A percentile compares a stretch with the other conserved stretches of the same genome.
These are phyloP conservation scores for Drosophila melanogaster DNA, from an alignment of 1,140 invertebrate genomes.

Conservation along the genomic window DNA sequence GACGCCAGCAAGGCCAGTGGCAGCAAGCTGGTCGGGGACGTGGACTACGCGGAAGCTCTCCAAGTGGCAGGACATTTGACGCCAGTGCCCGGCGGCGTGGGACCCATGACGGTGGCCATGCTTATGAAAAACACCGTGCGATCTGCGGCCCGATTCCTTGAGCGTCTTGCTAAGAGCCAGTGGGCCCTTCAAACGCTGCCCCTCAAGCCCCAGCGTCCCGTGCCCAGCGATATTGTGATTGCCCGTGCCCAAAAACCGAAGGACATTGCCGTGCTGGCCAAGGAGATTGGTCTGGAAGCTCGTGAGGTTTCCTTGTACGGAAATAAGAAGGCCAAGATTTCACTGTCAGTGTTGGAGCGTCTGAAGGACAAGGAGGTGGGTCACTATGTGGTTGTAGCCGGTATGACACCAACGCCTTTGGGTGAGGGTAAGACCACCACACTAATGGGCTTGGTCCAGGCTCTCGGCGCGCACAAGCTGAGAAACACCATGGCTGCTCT, in stretches of 20 bases:
- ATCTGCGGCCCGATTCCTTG: conserved; percentile 89
- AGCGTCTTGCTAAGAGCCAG: conserved; percentile 85
- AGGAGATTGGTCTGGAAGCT: conserved; percentile 93
- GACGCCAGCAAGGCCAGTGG: conserved; percentile 94
- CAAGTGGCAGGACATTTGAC: conserved; percentile 95
- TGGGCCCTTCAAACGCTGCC: conserved; percentile 89
- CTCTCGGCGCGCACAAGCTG: conserved; percentile 92
- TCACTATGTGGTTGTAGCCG: conserved; percentile 97
- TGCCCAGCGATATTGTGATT: conserved; percentile 95
- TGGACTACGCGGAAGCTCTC: conserved; percentile 92
- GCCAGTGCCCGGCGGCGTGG: conserved; percentile 98
- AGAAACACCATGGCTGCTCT: conserved; percentile 97
- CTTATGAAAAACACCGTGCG: conserved; percentile 97
- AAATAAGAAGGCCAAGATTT: conserved; percentile 97
- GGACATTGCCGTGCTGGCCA: conserved; percentile 90
- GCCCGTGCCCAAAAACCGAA: conserved; percentile 95
- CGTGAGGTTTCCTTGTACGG: conserved; percentile 96
- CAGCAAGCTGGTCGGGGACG: conserved; percentile 96
- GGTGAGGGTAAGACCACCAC: conserved; percentile 99
- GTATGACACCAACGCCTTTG: conserved; percentile 98
- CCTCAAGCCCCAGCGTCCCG: conserved; percentile 87
- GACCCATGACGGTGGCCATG: conserved; percentile 99
- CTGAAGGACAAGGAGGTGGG: conserved; percentile 90
- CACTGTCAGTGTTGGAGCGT: conserved; percentile 92
- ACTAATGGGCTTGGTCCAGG: conserved; percentile 96